Evolutionary conservation across 1,140 invertebrate species (phyloP).

Genomic region (Pomacea maculata): DNA sequence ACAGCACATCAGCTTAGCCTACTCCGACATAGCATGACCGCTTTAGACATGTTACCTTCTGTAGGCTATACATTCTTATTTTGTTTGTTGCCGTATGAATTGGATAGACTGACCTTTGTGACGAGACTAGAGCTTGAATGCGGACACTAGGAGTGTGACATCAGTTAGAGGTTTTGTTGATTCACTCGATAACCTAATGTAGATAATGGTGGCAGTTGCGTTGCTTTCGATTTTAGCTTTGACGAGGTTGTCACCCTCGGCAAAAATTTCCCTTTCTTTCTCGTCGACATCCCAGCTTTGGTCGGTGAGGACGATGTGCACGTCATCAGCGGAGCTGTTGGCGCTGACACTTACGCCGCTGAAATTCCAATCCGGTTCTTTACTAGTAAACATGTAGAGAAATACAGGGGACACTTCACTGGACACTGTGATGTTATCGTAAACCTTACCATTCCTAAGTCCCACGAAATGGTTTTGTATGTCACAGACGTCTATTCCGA

Average conservation of each 20-base stretch:
- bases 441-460: no score
- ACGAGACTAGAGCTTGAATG: not conserved
- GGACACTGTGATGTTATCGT: slow-evolving; percentile 21
- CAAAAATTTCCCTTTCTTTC: not conserved
- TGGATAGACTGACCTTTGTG: not conserved
- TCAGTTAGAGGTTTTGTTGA: not conserved
- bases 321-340: slow-evolving; percentile 1
- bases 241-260: not conserved
- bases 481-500: no score
- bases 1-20: no score
- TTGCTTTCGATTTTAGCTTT: not conserved
- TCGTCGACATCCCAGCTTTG: not conserved
- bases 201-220: not conserved
- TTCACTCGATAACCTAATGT: slow-evolving; percentile 1
- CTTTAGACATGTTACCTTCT: not conserved
- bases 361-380: not conserved
- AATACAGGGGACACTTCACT: slow-evolving; percentile 15
- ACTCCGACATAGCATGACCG: slow-evolving; percentile 21
- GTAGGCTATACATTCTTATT: not conserved
- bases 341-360: not conserved
- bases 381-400: not conserved
- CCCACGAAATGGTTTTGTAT: no score
- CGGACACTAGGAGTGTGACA: not conserved
- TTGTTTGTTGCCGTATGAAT: not conserved
- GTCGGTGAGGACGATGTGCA: not conserved